phyloP scores from a whole-genome alignment of 1,140 invertebrate genomes.

The Apocrypta bakeri region DNA sequence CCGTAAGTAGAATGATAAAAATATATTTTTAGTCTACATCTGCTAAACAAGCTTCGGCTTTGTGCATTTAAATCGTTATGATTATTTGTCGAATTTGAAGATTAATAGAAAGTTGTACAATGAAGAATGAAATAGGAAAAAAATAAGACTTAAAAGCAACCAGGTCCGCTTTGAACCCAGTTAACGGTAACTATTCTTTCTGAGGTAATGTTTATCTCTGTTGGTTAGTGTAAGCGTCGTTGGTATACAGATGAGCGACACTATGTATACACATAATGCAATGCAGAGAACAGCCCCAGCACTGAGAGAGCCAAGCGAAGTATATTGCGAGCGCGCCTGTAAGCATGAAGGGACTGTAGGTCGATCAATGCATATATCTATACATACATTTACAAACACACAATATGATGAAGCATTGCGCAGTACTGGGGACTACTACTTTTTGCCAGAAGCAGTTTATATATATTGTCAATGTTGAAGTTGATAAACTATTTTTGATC shows the following conservation, averaged over 20 bases:
- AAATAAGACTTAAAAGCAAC: not conserved
- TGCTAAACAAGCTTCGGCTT: too few species aligned
- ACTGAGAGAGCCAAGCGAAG: not conserved
- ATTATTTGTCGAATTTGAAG: not conserved
- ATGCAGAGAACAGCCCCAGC: not conserved
- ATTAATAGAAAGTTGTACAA: not conserved
- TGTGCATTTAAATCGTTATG: too few species aligned
- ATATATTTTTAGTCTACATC: too few species aligned
- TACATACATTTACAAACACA: not conserved
- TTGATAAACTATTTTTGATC: conserved; percentile 4
- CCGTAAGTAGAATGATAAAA: too few species aligned
- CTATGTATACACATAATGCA: not conserved
- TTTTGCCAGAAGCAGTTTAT: conserved; percentile 16
- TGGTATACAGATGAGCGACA: not conserved
- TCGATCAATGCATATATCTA: conserved; percentile 54
- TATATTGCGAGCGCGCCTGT: conserved; percentile 59
- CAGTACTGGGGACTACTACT: conserved; percentile 60
- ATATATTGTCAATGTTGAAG: conserved; percentile 21
- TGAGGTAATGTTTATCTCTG: conserved; percentile 16
- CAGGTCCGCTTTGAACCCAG: not conserved
- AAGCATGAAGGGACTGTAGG: conserved; percentile 69
- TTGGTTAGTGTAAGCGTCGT: not conserved
- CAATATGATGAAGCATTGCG: conserved; percentile 60
- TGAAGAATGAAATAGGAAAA: not conserved
- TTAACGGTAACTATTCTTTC: conserved; percentile 19